Percentiles rank a stretch among this genome's conserved stretches.
phyloP scores from a whole-genome alignment of 1,140 invertebrate genomes.

The Vanessa tameamea region DNA sequence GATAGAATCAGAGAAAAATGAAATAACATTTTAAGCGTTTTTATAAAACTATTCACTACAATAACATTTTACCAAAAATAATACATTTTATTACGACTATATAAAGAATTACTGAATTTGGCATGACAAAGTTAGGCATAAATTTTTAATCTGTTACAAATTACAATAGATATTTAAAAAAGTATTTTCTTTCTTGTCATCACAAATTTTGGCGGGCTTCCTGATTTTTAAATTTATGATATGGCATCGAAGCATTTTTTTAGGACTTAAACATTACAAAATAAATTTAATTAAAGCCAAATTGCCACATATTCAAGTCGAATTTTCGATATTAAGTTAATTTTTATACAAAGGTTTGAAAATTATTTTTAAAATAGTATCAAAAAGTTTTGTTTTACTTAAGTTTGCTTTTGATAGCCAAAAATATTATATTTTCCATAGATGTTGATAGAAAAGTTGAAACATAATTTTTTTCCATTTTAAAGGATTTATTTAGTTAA shows the following conservation, averaged over 20 bases:
- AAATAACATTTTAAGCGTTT: constrained; percentile 4
- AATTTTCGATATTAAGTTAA: constrained; percentile 4
- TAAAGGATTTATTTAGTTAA: no score
- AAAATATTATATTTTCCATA: no score
- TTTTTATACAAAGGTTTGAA: constrained; percentile 11
- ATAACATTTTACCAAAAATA: constrained; percentile 14
- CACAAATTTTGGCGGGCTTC: constrained; percentile 8
- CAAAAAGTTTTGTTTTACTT: not conserved
- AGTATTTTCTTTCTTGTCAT: not conserved
- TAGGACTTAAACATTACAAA: no score
- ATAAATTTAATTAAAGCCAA: not conserved
- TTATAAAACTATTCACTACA: constrained; percentile 6
- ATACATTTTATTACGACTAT: constrained; percentile 8
- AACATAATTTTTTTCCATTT: no score
- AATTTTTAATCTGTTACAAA: constrained; percentile 1
- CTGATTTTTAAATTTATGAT: not conserved
- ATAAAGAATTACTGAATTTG: constrained; percentile 3
- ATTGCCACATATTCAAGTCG: not conserved
- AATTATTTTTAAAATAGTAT: constrained; percentile 6
- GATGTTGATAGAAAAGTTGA: no score
- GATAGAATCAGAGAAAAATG: not conserved
- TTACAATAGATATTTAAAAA: constrained; percentile 10
- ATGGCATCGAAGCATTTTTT: no score
- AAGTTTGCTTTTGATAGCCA: not conserved
- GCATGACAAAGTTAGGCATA: not conserved